Evolutionary conservation across 2,888 invertebrate species (phyloP), one percentile per base, ranked within the genome.

Genomic region (Carcina quercana): DNA sequence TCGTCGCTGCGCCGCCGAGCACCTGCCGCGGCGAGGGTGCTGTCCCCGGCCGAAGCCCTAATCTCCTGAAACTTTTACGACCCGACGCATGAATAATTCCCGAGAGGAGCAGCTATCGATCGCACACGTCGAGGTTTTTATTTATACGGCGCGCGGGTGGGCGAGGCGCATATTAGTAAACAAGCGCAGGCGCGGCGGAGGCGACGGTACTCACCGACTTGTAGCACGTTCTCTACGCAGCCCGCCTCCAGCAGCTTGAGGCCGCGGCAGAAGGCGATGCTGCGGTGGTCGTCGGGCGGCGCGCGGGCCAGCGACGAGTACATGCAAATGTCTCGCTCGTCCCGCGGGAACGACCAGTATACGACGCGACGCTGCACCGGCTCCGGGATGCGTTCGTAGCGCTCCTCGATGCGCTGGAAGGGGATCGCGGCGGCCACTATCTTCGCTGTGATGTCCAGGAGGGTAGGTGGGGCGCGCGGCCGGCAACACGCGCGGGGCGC

Each of bases 251-350:
- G 86, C 59, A 94, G 86, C 76, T 92, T 91, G 73, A 94, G 88
- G 73, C 94, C 94, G 72, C 92, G 91, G 85, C 93, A 91, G 85
- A 94, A 94, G 62, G 93, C 92, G 64, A 94, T 86, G 85, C 90
- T 93, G 76, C 91, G 90, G 71, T 89, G 89, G 82, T 93, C 93
- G 64, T 87, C 86, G 50, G 85, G 82, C 43, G 85, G 83, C 68
- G 84, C 84, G 41, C 86, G 74, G 61, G 83, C 83, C 78, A 93
- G 86, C 51, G 93, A 93, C 53, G 93, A 93, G 84, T 95, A 95
- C 93, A 94, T 94, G 80, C 92, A 92, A 71, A 95, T 94, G 83
- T 94, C 94, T 63, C 91, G 86, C 76, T 94, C 94, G 68, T 94
- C 91, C 59, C 94, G 85, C 50, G 94, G 95, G 83, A 94, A 94